Base-by-base conservation (phyloP, 2,797 vertebrate genomes). In the Stomatorhinus walkeri region DNA sequence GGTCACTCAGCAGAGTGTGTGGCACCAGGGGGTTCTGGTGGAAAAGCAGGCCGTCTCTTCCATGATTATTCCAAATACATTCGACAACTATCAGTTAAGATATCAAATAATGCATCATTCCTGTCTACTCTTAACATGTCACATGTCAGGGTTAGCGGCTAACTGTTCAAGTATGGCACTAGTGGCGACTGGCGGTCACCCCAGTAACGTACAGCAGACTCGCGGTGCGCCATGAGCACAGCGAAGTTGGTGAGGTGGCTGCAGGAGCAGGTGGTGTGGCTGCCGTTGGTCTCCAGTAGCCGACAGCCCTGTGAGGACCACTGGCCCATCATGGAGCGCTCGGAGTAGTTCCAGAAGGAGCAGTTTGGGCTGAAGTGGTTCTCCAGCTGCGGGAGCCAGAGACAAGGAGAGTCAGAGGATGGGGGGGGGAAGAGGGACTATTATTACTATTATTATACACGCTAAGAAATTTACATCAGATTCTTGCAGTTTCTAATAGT, bases 341-440 rank as follows among this genome's bases (percentile, higher is more conserved):
- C 97, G 0, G 98, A 98, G 94, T 99, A 99, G 93, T 99, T 98
- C 98, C 98, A 99, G 95, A 99, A 99, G 0, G 98, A 98, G 92
- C 98, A 99, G 93, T 98, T 99, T 16, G 97, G 97, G 40, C 96
- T 97, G 94, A 96, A 96, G 88, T 97, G 97, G 93, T 98, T 97
- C 90, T 98, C 97, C 90, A 97, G 93, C 98, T 98, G 92, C 40
- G 22, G 10, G 81, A 36, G 48, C 40, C 19, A 85, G 54, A 85
- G 64, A 36, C 24, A 72, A 1, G 28, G 64, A 40, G 68, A 76
- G 32, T 16, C 12, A 36, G 68, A 14, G 68, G 68, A 32, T 12
- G 24, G 22, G 32, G 64, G 10, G 64, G 12, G 68, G 28, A 2
- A 19, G 36, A 1, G 72, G 72, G 1, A 79, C 36, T 40, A 79